phyloP scores from a whole-genome alignment of 92 coral and sea anemone genomes.

The Zoanthus solanderi region DNA sequence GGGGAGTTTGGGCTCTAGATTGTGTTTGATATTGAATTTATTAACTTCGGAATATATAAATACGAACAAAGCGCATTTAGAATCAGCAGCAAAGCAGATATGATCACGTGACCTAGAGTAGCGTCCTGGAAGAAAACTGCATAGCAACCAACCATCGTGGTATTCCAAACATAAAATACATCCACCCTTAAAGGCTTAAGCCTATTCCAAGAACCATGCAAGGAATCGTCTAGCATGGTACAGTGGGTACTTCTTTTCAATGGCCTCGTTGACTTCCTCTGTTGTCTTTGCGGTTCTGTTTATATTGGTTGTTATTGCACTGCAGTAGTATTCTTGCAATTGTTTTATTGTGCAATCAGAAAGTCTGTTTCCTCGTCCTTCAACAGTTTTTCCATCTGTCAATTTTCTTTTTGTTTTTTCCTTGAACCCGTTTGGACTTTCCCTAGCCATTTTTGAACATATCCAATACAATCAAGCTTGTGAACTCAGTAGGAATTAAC shows the following conservation, averaged over 20 bases:
- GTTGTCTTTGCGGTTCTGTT: constrained; percentile 12
- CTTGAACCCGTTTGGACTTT: constrained; percentile 33
- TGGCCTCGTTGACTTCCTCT: constrained; percentile 1
- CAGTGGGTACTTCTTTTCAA: constrained; percentile 30
- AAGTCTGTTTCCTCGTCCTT: constrained; percentile 3
- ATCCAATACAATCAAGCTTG: constrained; percentile 54
- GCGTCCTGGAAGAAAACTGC: too few species aligned
- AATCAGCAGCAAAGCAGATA: too few species aligned
- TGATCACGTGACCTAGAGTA: too few species aligned
- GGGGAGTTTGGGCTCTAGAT: too few species aligned
- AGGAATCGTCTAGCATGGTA: constrained; percentile 7
- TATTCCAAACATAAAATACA: too few species aligned
- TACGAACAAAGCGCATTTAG: too few species aligned
- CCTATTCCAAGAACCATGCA: too few species aligned
- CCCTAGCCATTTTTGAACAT: constrained; percentile 29
- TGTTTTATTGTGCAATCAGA: constrained; percentile 34
- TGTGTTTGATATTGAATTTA: too few species aligned
- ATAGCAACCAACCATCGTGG: too few species aligned
- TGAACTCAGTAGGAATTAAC: constrained; percentile 41
- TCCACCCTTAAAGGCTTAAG: too few species aligned
- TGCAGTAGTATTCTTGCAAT: constrained; percentile 47
- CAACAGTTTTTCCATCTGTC: constrained; percentile 51
- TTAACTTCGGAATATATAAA: too few species aligned
- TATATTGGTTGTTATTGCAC: constrained; percentile 41
- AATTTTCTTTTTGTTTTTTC: constrained; percentile 51